These are phyloP conservation scores for Tautogolabrus adspersus DNA, from an alignment of 2,113 vertebrate species.

Conservation along the genomic window DNA sequence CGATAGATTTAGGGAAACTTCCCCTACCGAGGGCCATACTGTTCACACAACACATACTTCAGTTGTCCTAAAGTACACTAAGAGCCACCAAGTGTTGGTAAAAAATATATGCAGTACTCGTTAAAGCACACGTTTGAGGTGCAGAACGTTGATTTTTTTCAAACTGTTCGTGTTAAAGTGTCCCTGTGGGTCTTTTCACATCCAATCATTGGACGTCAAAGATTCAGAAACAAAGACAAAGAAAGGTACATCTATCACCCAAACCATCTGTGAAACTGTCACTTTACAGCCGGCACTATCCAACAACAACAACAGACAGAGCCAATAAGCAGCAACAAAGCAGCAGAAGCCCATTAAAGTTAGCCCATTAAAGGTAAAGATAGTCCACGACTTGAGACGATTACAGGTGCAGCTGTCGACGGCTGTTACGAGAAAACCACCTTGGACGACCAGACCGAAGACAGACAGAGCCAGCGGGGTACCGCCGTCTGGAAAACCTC, in stretches of 20 bases:
- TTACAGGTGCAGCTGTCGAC: slow-evolving; percentile 40
- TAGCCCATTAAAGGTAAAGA: not conserved
- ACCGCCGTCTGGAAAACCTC: slow-evolving; percentile 9
- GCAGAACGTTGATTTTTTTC: too few species aligned
- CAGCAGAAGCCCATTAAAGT: slow-evolving; percentile 9
- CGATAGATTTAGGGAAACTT: too few species aligned
- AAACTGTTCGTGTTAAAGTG: too few species aligned
- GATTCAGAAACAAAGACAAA: not conserved
- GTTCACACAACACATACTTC: too few species aligned
- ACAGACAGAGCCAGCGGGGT: slow-evolving; percentile 20
- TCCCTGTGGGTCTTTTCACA: too few species aligned
- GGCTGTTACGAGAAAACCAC: not conserved
- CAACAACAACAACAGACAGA: not conserved
- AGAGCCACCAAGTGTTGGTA: too few species aligned
- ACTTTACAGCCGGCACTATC: too few species aligned
- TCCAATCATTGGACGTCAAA: not conserved
- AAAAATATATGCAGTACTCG: too few species aligned
- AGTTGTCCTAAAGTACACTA: too few species aligned
- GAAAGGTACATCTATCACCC: not conserved
- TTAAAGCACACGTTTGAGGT: too few species aligned
- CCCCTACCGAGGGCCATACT: too few species aligned
- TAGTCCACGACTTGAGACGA: not conserved
- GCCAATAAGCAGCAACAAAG: not conserved
- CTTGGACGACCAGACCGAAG: too few species aligned
- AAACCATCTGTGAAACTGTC: not conserved